Evolutionary conservation across 2,888 invertebrate species (phyloP), one percentile per base, ranked within the genome.

Genomic region (Pecten maximus): DNA sequence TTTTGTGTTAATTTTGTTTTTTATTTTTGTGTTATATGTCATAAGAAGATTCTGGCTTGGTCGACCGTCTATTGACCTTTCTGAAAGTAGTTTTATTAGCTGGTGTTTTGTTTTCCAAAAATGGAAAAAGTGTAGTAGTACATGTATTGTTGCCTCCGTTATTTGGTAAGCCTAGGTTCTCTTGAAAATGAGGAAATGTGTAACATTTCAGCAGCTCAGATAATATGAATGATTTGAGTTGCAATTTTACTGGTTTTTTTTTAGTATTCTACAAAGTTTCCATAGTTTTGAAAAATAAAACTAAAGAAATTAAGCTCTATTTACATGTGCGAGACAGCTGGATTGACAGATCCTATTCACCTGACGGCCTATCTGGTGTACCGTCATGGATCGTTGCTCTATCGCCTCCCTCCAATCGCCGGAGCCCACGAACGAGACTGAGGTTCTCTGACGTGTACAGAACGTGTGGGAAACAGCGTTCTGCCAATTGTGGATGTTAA

Each of bases 321-420:
- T 74, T 74, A 35, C 74, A 74, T 74, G 74, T 74, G 74, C 35
- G 28, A 74, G 74, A 74, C 74, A 74, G 74, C 74, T 74, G 74
- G 74, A 74, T 74, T 74, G 74, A 74, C 74, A 74, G 74, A 74
- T 74, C 74, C 35, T 74, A 74, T 74, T 74, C 74, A 74, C 74
- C 74, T 74, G 74, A 74, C 35, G 10, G 74, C 74, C 74, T 74
- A 74, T 74, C 74, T 74, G 28, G 74, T 10, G 35, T 74, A 74
- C 74, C 35, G 74, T 74, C 74, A 74, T 74, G 74, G 74, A 35
- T 74, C 74, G 35, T 3, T 74, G 74, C 74, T 74, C 28, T 74
- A 74, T 74, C 74, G 74, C 35, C 28, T 35, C 35, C 74, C 28
- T 12, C 74, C 74, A 74, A 74, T 74, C 74, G 74, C 23, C 74